Conservation (phyloP, 2,888 invertebrate species). For the Torymus tubicola region DNA sequence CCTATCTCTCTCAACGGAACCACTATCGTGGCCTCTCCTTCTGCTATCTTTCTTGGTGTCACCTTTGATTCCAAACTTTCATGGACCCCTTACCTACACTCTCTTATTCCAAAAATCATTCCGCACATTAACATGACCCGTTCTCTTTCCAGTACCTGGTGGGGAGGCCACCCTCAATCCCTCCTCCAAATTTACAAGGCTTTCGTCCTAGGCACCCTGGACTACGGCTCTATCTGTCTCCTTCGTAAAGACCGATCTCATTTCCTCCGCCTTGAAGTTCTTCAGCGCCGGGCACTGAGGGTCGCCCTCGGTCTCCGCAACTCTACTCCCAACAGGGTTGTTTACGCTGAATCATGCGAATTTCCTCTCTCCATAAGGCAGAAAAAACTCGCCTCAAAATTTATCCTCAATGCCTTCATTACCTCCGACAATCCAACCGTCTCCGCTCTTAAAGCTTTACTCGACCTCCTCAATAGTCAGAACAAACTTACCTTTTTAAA, state of each 20-base stretch:
- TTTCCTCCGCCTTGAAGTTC: background rate
- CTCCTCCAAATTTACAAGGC: conserved; percentile 4
- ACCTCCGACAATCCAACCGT: background rate
- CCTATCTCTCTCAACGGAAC: background rate
- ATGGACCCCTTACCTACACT: background rate
- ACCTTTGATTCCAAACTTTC: conserved; percentile 6
- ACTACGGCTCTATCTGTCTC: background rate
- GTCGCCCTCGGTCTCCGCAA: conserved; percentile 2
- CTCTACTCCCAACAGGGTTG: conserved; percentile 25
- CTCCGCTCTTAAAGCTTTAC: no score
- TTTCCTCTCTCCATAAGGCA: background rate
- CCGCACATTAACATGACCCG: background rate
- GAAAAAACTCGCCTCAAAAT: background rate
- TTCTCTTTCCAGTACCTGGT: conserved; percentile 11
- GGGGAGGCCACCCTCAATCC: conserved; percentile 3
- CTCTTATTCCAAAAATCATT: background rate
- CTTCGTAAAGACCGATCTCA: background rate
- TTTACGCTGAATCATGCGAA: conserved; percentile 2
- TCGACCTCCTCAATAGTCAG: no score
- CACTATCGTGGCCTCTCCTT: background rate
- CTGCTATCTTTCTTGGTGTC: background rate
- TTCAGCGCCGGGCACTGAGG: background rate
- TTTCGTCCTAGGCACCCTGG: background rate
- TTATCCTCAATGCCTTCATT: background rate
- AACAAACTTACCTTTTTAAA: no score